A percentile compares a stretch with the other conserved stretches of the same genome.
Conservation (phyloP, 30 jellyfish, hydroid and myxozoan genomes). For the Sanderia malayensis region DNA sequence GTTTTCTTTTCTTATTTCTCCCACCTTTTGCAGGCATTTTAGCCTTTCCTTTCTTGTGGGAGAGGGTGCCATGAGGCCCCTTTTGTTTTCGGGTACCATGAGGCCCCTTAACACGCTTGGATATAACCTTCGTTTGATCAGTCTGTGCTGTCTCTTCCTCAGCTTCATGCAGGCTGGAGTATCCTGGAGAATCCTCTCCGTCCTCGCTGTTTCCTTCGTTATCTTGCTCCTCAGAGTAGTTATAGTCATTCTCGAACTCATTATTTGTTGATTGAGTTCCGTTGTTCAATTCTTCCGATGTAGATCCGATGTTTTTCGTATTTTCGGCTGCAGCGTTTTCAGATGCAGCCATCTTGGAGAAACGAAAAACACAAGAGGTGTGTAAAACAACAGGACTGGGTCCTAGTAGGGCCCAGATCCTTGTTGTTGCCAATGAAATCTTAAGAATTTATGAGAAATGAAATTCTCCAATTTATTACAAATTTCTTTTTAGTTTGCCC, state of each 20-base stretch:
- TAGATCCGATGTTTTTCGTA: neutral
- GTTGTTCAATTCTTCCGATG: neutral
- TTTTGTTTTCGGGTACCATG: neutral
- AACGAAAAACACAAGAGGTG: neutral
- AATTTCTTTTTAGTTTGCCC: too few species aligned
- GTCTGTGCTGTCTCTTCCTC: slow-evolving; percentile 1
- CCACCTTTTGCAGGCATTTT: neutral
- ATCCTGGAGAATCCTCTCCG: neutral
- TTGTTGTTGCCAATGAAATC: neutral
- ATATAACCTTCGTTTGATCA: neutral
- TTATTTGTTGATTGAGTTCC: neutral
- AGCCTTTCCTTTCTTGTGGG: slow-evolving; percentile 1
- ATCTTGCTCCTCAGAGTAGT: neutral
- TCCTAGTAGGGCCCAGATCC: neutral
- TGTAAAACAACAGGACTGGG: neutral
- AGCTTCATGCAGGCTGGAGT: neutral
- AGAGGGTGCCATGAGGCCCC: slow-evolving; percentile 6
- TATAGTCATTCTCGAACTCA: neutral
- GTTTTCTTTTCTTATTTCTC: neutral
- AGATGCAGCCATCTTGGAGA: neutral
- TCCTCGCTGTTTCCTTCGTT: neutral
- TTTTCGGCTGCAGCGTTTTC: neutral
- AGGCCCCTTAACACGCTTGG: neutral
- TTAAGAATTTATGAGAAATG: neutral
- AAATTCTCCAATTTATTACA: too few species aligned